Base-by-base conservation (phyloP, 2,797 vertebrate genomes). In the Micromesistius poutassou region DNA sequence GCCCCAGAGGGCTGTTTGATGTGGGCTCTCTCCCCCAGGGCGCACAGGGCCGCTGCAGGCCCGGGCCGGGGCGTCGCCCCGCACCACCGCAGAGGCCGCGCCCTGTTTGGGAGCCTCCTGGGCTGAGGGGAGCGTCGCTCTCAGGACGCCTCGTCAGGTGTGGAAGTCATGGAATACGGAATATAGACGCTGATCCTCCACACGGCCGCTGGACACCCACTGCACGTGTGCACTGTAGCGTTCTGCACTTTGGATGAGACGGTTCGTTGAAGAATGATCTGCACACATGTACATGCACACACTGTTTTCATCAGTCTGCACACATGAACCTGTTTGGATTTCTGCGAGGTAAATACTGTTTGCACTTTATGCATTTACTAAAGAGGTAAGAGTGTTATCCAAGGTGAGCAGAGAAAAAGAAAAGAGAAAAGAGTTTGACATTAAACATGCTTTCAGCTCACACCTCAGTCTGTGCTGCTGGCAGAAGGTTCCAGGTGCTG, bases 31-130 rank as follows among this genome's bases (percentile, higher is more conserved):
- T 82, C 87, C 80, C 80, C 80, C 81, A 82, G 68, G 70, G 77
- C 79, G 28, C 76, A 40, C 42, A 5, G 68, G 82, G 71, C 3
- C 36, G 74, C 82, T 75, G 76, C 50, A 1, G 75, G 78, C 68
- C 38, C 12, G 13, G n/a, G 10, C n/a, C 25, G 2, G 4, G 40
- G 30, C 2, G 33, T 40, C 73, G 40, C 73, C 30, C 74, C 1
- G 28, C 62, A 75, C 80, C 72, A 70, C 66, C 71, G 82, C 13
- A 25, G n/a, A 40, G 62, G 81, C 75, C 78, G 74, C 72, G 70
- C 82, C 76, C 76, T 83, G 78, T 80, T 78, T 72, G 30, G 76
- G 31, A 78, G 88, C 87, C 88, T 90, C 85, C 82, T 38, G 0
- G 36, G 84, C 72, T 66, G 50, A 28, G 62, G 14, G 74, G 19